A percentile compares a stretch with the other conserved stretches of the same genome.
Evolutionary conservation across 2,797 vertebrate species (phyloP).

Genomic region (Bradypodion ventrale): DNA sequence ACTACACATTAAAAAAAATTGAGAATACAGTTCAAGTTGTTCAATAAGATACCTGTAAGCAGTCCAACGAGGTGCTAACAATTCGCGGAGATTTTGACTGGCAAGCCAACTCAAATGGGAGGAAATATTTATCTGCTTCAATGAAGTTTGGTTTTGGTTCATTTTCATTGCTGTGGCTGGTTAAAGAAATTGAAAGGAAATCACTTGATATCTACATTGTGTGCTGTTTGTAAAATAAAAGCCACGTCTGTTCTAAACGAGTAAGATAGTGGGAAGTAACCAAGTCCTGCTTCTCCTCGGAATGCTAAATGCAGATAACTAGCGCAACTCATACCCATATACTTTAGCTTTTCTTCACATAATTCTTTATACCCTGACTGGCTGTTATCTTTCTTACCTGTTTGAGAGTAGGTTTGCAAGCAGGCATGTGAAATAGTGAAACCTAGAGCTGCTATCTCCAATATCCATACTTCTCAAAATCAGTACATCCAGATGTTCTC

Average conservation of each 20-base stretch:
- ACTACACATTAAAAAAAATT: not conserved
- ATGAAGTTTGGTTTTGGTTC: slow-evolving; percentile 94
- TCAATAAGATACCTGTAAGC: slow-evolving; percentile 84
- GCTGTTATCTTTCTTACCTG: not conserved
- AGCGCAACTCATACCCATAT: not conserved
- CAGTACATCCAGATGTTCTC: not conserved
- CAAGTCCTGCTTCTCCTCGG: too few species aligned
- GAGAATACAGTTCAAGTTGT: not conserved
- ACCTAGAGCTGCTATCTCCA: not conserved
- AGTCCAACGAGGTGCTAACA: slow-evolving; percentile 95
- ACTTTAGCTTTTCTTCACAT: not conserved
- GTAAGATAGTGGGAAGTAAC: not conserved
- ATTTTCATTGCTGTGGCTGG: slow-evolving; percentile 86
- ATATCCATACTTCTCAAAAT: slow-evolving; percentile 13
- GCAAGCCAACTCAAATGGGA: slow-evolving; percentile 96
- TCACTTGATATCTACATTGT: not conserved
- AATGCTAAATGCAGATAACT: not conserved
- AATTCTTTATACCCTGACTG: not conserved
- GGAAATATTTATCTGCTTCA: slow-evolving; percentile 97
- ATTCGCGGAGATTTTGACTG: slow-evolving; percentile 96
- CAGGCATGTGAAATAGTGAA: slow-evolving; percentile 22
- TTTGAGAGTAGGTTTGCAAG: slow-evolving; percentile 1
- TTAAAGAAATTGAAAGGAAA: slow-evolving; percentile 39
- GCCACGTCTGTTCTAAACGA: not conserved
- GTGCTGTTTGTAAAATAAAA: not conserved